Percentiles rank a stretch among this genome's conserved stretches.
phyloP scores from a whole-genome alignment of 1,140 invertebrate species.

The Drosophila orena region DNA sequence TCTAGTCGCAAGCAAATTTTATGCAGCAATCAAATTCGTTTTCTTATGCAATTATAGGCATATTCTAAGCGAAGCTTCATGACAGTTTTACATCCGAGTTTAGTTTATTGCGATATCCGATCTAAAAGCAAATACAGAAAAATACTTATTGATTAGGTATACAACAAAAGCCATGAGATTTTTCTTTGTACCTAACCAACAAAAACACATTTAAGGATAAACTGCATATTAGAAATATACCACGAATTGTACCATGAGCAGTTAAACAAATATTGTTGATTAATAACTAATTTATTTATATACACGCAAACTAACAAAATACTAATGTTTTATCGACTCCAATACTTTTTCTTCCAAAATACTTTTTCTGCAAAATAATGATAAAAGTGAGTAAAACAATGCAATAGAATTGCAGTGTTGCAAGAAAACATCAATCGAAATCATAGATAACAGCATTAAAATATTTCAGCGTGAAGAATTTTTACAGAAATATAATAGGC shows the following conservation, averaged over 20 bases:
- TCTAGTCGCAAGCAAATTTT: conserved; percentile 75
- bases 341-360: conserved; percentile 59
- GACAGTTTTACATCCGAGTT: conserved; percentile 26
- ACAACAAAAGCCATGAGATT: conserved; percentile 63
- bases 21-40: conserved; percentile 75
- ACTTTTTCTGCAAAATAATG: conserved; percentile 42
- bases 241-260: conserved; percentile 62
- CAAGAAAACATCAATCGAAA: conserved; percentile 1
- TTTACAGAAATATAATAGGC: conserved; percentile 36
- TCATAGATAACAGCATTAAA: conserved; percentile 35
- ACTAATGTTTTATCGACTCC: conserved; percentile 63
- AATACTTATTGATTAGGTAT: conserved; percentile 23
- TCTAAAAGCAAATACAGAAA: conserved; percentile 1
- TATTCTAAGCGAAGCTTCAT: conserved; percentile 31
- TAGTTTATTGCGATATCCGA: conserved; percentile 19
- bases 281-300: conserved; percentile 76
- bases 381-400: conserved; percentile 35
- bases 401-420: conserved; percentile 11
- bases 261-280: conserved; percentile 66
- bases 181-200: conserved; percentile 72
- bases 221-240: conserved; percentile 51
- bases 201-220: conserved; percentile 31
- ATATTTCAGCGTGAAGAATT: conserved; percentile 37
- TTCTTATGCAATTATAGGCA: conserved; percentile 48
- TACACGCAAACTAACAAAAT: conserved; percentile 26